These are phyloP conservation scores for Enteromius paludinosus DNA, from an alignment of 2,797 vertebrate species.

Conservation along the genomic window DNA sequence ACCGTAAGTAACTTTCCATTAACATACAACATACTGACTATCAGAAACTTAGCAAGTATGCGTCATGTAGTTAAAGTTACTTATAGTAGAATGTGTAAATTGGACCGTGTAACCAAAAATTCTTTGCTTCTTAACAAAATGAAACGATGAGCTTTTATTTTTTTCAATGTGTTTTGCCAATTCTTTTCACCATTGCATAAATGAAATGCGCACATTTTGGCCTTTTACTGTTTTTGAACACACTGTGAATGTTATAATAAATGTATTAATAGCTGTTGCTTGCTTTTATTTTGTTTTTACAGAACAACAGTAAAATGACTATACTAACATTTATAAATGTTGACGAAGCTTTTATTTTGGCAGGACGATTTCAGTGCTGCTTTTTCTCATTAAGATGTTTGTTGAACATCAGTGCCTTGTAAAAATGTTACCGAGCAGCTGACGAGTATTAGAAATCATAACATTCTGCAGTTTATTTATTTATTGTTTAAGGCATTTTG, in stretches of 20 bases:
- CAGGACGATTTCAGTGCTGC: not conserved
- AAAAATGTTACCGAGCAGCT: no score
- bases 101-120: no score
- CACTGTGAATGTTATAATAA: not conserved
- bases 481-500: not conserved
- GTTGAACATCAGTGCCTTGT: no score
- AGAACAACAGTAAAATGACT: not conserved
- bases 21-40: no score
- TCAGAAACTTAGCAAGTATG: no score
- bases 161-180: not conserved
- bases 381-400: not conserved
- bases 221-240: not conserved
- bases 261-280: not conserved
- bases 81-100: no score
- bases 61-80: no score
- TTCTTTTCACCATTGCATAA: not conserved
- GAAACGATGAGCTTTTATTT: not conserved
- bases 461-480: not conserved
- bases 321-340: not conserved
- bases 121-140: not conserved
- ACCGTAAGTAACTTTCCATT: no score
- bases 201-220: not conserved
- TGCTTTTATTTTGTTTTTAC: not conserved
- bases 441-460: not conserved
- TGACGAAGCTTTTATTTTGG: not conserved